Evolutionary conservation across 2,888 invertebrate species (phyloP), one percentile per base, ranked within the genome.

Genomic region (Tethea ocularis): DNA sequence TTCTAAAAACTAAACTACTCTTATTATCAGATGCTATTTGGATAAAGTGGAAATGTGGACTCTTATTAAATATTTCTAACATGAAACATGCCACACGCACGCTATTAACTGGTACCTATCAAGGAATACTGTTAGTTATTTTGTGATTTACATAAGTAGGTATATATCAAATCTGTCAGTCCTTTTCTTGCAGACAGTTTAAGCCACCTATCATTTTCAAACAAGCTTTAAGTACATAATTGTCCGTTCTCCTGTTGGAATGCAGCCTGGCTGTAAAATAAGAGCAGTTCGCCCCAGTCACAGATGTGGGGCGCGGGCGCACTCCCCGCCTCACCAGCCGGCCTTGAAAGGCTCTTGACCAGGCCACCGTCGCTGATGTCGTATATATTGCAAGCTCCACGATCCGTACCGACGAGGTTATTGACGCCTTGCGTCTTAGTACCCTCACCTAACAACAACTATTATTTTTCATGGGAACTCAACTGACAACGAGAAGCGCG

Each of bases 301-400:
- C 87, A 90, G 87, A 91, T 90, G 86, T 88, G 85, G 89, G 86
- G 84, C 87, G 87, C 84, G 78, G 76, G 76, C 81, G 73, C 82
- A 81, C 87, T 84, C 91, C 91, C 91, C 91, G 86, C 90, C 87
- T 89, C 89, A 85, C 89, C 87, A 87, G 91, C 87, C 86, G 89
- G 88, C 93, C 92, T 93, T 92, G 93, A 93, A 92, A 93, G 92
- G 92, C 91, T 91, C 92, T 92, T 92, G 93, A 93, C 93, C 92
- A 93, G 90, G 83, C 89, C 91, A 89, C 80, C 82, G 83, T 79
- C 84, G 88, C 81, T 88, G 88, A 85, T 89, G 88, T 87, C 87
- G 90, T 91, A 91, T 91, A 91, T 92, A 91, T 92, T 91, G 92
- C 92, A 92, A 92, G 86, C 90, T 91, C 92, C 87, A 87, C 86